Base-by-base conservation (phyloP, 2,888 invertebrate genomes). In the Uloborus plumipes region DNA sequence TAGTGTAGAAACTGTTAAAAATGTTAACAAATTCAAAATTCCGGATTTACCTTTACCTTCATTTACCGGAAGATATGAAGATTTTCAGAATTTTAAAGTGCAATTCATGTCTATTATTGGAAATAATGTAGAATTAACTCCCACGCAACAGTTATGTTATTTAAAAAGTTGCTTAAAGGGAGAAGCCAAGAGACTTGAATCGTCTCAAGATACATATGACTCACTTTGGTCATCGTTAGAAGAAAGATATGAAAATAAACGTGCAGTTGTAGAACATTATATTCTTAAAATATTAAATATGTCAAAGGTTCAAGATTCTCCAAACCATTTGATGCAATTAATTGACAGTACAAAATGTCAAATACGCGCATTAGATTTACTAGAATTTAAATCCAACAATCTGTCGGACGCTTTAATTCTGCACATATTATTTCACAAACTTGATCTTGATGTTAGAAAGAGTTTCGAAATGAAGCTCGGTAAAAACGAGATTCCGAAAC, bases 381-480 rank as follows among this genome's bases (percentile, higher is more conserved):
- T 26, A 3, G 26, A 26, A 26, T 26, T 26, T 3, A 53, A 53
- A n/a, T 53, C 53, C 3, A 53, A 53, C n/a, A 7, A 53, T 2
- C n/a, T 53, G n/a, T 53, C 53, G 6, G 15, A 53, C n/a, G 6
- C 53, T 3, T 53, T 53, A 16, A 53, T 53, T 53, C 15, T 53
- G 53, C 53, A 53, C n/a, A 53, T 53, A 1, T 53, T 53, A 6
- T 53, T 53, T 53, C n/a, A 53, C 2, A 53, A 53, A 53, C 6
- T 53, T 2, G 53, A 53, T 53, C 53, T 3, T 2, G 53, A 53
- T 16, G 53, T 53, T 3, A 15, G 53, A 6, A 53, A 53, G n/a
- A 20, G 70, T 18, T 31, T 31, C 26, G 47, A 66, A 18, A 31
- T 50, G 20, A 87, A 18, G 65, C 26, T 26, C 2, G 4, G 4